Conservation (phyloP, 1,140 invertebrate genomes). For the Saccostrea cuccullata region DNA sequence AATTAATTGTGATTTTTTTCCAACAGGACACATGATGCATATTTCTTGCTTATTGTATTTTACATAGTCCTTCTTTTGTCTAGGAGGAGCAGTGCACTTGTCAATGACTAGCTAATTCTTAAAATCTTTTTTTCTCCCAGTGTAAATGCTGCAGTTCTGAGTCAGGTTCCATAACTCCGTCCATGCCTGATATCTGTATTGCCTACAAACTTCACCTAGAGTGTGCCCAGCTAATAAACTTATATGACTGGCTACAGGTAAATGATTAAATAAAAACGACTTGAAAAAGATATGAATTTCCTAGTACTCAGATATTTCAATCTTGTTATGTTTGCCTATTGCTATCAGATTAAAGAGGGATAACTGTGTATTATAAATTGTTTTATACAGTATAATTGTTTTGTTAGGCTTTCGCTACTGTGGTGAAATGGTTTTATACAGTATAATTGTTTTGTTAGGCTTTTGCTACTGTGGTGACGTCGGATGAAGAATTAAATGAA, state of each 20-base stretch:
- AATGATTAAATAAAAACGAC: not conserved
- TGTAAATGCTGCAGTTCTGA: constrained; percentile 69
- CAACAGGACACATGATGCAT: no score
- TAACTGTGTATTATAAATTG: not conserved
- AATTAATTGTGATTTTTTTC: no score
- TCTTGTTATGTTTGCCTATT: not conserved
- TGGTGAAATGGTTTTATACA: no score
- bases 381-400: not conserved
- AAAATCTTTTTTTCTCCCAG: constrained; percentile 42
- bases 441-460: no score
- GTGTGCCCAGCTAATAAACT: constrained; percentile 92
- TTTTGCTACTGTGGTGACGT: constrained; percentile 68
- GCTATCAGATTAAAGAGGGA: not conserved
- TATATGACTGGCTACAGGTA: constrained; percentile 94
- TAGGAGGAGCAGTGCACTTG: no score
- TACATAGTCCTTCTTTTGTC: no score
- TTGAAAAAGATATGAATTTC: not conserved
- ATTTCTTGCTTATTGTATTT: no score
- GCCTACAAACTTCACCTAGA: constrained; percentile 94
- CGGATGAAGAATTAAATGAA: constrained; percentile 59
- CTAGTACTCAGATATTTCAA: not conserved
- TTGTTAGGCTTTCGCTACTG: no score
- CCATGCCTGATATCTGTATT: constrained; percentile 91
- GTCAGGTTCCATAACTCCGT: constrained; percentile 80
- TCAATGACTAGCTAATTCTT: no score